A percentile compares a stretch with the other conserved stretches of the same genome.
Conservation (phyloP, 2,888 invertebrate genomes). For the Drosophila atroscutellata region DNA sequence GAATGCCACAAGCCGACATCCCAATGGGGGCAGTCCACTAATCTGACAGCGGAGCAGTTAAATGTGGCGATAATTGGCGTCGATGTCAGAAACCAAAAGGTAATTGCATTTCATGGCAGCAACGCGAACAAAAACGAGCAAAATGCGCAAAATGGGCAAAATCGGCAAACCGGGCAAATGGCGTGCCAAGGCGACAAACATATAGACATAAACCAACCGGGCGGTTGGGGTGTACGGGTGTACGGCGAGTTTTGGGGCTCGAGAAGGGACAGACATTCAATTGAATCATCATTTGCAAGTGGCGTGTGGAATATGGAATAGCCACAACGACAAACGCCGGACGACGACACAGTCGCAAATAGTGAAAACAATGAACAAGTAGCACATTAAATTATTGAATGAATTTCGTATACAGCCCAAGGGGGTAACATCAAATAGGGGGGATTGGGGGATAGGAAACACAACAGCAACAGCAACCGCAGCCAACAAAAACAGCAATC, state of each 20-base stretch:
- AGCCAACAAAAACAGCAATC: slow-evolving; percentile 57
- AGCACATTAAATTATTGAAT: slow-evolving; percentile 74
- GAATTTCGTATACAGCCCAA: slow-evolving; percentile 64
- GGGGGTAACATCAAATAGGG: neutral
- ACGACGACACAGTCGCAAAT: slow-evolving; percentile 28
- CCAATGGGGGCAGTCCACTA: neutral
- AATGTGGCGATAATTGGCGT: slow-evolving; percentile 58
- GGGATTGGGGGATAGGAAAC: neutral
- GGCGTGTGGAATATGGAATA: slow-evolving; percentile 10
- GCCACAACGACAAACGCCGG: slow-evolving; percentile 22
- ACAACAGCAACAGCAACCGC: slow-evolving; percentile 28
- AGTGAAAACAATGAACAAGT: slow-evolving; percentile 62
- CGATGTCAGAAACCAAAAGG: slow-evolving; percentile 53
- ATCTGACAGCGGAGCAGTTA: slow-evolving; percentile 32
- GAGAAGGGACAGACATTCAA: slow-evolving; percentile 32
- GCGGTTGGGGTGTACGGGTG: too few species aligned
- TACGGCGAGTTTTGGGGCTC: neutral
- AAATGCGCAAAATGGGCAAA: slow-evolving; percentile 39
- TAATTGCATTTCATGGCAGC: slow-evolving; percentile 60
- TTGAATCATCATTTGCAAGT: slow-evolving; percentile 68
- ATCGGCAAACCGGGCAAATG: slow-evolving; percentile 25
- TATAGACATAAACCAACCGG: slow-evolving; percentile 15
- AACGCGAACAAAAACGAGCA: slow-evolving; percentile 36
- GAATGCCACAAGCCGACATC: neutral
- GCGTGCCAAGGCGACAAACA: slow-evolving; percentile 50